Evolutionary conservation across 2,888 invertebrate species (phyloP), one percentile per base, ranked within the genome.

Genomic region (Trissolcus japonicus): DNA sequence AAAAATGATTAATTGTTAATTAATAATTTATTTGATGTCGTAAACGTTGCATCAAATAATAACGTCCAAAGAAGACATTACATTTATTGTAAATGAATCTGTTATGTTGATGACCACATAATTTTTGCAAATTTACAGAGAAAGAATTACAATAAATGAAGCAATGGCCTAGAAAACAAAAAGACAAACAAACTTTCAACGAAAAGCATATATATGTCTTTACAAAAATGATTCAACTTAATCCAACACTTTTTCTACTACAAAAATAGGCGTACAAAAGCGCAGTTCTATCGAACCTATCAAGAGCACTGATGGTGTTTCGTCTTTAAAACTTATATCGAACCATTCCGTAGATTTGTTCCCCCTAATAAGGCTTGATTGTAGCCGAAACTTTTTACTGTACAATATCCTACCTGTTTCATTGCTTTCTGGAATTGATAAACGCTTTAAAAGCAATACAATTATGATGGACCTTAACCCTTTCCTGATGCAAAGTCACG

Each of bases 81-180:
- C 25, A 25, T 51, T 4, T 14, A 54, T 25, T 55, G 4, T 41
- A 17, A 41, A 43, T 60, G 55, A 61, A 73, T 66, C 43, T 60
- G 57, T 55, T 72, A 17, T 21, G 51, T 46, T 14, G 35, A 63
- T 46, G 48, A 56, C 43, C 55, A 50, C 29, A 6, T 3, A 43
- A 2, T 51, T 73, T 65, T 54, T 66, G 59, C 65, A 55, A 60
- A 61, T 73, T 61, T 56, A 50, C 56, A 55, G 50, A 55, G 50
- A 55, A 35, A 43, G 46, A 73, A 72, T 63, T 72, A 72, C 59
- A 72, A 72, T 59, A 72, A 69, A 56, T 6, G 60, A 73, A 66
- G 55, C 60, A 61, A 73, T 66, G 61, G 73, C 73, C 73, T 73
- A 73, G 60, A 40, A 62, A 65, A 41, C 21, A 14, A 60, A 55